Percentiles rank a stretch among this genome's conserved stretches.
Conservation (phyloP, 2,113 vertebrate species). For the Ophthalmolycus amberensis region DNA sequence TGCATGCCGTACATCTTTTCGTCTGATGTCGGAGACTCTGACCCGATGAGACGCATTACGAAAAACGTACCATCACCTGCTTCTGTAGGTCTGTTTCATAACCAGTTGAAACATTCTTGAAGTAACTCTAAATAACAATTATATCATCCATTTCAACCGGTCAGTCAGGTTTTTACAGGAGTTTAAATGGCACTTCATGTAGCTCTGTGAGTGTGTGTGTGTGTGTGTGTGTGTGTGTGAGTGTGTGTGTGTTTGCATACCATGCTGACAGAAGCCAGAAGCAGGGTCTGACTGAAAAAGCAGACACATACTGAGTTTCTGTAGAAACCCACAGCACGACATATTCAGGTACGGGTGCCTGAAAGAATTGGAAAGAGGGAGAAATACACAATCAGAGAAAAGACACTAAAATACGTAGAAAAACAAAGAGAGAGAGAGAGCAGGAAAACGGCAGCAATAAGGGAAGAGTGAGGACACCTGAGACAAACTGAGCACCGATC, state of each 20-base stretch:
- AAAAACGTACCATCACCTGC: neutral
- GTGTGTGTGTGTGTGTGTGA: conserved; percentile 1
- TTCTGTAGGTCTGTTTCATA: neutral
- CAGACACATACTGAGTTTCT: conserved; percentile 86
- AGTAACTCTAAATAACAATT: neutral
- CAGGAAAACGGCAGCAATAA: neutral
- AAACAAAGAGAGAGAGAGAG: neutral
- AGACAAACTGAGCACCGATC: conserved; percentile 5
- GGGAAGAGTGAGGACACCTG: conserved; percentile 4
- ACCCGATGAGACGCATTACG: neutral
- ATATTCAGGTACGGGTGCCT: conserved; percentile 89
- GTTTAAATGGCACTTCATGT: conserved; percentile 8
- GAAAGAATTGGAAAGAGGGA: conserved; percentile 58
- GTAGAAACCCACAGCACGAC: conserved; percentile 90
- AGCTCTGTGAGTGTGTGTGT: neutral
- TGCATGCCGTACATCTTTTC: neutral
- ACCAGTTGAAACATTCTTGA: neutral
- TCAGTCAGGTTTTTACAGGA: neutral
- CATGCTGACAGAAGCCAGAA: conserved; percentile 74
- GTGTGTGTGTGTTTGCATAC: conserved; percentile 69
- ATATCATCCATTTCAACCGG: neutral
- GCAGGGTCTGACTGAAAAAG: conserved; percentile 79
- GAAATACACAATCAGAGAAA: conserved; percentile 13
- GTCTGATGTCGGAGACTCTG: neutral
- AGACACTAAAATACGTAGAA: conserved; percentile 7